These are phyloP conservation scores for Agriotes lineatus DNA, from an alignment of 2,888 invertebrate species.

Conservation along the genomic window DNA sequence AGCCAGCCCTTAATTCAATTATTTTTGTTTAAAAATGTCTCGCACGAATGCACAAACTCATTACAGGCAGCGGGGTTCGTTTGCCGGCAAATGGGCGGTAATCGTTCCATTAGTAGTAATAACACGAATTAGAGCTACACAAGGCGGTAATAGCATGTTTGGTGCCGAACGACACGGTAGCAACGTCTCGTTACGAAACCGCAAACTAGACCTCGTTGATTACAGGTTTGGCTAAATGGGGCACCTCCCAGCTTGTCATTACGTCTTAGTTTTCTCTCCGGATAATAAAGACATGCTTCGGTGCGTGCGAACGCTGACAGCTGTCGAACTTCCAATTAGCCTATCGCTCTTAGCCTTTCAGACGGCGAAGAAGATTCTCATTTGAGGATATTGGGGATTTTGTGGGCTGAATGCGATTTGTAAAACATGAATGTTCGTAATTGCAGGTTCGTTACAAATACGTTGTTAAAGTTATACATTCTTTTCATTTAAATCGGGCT, in stretches of 20 bases:
- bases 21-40: conserved; percentile 8
- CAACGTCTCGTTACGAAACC: conserved; percentile 38
- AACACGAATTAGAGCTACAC: conserved; percentile 41
- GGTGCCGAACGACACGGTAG: conserved; percentile 37
- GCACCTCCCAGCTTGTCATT: conserved; percentile 41
- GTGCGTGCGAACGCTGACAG: conserved; percentile 10
- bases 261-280: conserved; percentile 35
- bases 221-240: conserved; percentile 38
- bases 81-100: conserved; percentile 40
- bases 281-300: conserved; percentile 13
- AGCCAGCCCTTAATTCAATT: conserved; percentile 7
- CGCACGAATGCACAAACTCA: conserved; percentile 16
- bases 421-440: no score
- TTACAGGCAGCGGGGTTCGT: conserved; percentile 9
- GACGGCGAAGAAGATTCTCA: no score
- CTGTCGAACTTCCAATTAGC: no score
- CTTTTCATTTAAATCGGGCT: no score
- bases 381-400: no score
- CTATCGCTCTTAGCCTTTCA: no score
- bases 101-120: conserved; percentile 43
- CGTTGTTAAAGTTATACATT: no score
- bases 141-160: conserved; percentile 42
- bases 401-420: no score
- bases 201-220: conserved; percentile 37
- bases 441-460: no score